Conservation (phyloP, 2,888 invertebrate genomes). For the Cactoblastis cactorum region DNA sequence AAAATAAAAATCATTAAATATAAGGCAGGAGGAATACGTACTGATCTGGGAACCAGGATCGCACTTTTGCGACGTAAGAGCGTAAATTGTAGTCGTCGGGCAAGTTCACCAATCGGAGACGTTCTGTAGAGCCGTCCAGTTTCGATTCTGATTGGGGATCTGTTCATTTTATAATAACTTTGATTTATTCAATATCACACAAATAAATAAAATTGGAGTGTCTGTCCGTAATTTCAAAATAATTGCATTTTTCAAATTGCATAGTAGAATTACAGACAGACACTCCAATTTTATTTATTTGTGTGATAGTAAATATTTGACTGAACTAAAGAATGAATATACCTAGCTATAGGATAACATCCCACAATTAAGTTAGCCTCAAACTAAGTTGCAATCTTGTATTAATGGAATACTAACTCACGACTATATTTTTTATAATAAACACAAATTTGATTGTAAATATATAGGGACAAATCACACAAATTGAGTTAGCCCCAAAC, state of each 20-base stretch:
- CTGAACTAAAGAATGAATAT: no score
- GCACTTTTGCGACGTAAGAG: constrained; percentile 46
- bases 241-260: no score
- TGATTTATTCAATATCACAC: no score
- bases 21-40: constrained; percentile 34
- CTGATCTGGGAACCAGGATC: constrained; percentile 66
- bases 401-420: no score
- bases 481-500: no score
- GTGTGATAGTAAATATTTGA: neutral
- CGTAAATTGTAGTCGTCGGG: constrained; percentile 55
- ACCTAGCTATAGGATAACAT: neutral
- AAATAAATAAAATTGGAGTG: no score
- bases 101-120: constrained; percentile 28
- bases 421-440: no score
- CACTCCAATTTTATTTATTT: no score
- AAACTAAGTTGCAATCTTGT: neutral
- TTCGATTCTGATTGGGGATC: constrained; percentile 25
- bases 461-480: no score
- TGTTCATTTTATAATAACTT: constrained; percentile 15
- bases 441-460: no score
- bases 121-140: constrained; percentile 24
- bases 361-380: neutral
- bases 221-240: no score
- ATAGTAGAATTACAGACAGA: neutral
- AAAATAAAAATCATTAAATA: neutral